Conservation (phyloP, 2,113 vertebrate species). For the Lophotis ruficrista region DNA sequence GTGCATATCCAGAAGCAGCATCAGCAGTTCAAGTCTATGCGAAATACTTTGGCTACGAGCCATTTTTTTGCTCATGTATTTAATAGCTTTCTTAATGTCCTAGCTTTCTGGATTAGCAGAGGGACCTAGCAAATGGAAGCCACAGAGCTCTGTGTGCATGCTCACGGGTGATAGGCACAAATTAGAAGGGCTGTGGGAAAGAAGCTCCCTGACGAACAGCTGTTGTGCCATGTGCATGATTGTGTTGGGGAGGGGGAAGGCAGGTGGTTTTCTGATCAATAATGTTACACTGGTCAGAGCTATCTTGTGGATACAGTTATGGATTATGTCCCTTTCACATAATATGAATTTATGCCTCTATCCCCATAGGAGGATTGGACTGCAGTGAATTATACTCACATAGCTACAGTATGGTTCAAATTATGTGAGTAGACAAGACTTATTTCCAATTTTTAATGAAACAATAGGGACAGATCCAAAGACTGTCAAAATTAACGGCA, state of each 20-base stretch:
- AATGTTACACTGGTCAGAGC: neutral
- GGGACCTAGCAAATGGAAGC: neutral
- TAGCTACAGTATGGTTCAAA: conserved; percentile 52
- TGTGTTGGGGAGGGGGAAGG: neutral
- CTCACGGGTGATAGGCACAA: conserved; percentile 9
- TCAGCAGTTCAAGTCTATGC: neutral
- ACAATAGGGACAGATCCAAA: conserved; percentile 32
- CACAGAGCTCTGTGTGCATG: conserved; percentile 51
- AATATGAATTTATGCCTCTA: conserved; percentile 36
- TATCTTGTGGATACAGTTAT: neutral
- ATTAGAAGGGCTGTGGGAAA: conserved; percentile 63
- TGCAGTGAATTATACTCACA: conserved; percentile 24
- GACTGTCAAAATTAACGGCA: neutral
- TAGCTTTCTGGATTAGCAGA: conserved; percentile 15
- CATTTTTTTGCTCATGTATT: neutral
- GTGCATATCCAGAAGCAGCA: neutral
- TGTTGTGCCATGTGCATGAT: conserved; percentile 44
- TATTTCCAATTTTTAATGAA: conserved; percentile 57
- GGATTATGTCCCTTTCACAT: conserved; percentile 27
- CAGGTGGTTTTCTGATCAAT: conserved; percentile 64
- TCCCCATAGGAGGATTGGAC: neutral
- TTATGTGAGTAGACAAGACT: conserved; percentile 38
- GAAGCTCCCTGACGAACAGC: neutral
- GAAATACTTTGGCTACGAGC: conserved; percentile 18
- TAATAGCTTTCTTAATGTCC: neutral